Evolutionary conservation across 1,140 invertebrate species (phyloP), one percentile per base, ranked within the genome.

Genomic region (Metaphire vulgaris): DNA sequence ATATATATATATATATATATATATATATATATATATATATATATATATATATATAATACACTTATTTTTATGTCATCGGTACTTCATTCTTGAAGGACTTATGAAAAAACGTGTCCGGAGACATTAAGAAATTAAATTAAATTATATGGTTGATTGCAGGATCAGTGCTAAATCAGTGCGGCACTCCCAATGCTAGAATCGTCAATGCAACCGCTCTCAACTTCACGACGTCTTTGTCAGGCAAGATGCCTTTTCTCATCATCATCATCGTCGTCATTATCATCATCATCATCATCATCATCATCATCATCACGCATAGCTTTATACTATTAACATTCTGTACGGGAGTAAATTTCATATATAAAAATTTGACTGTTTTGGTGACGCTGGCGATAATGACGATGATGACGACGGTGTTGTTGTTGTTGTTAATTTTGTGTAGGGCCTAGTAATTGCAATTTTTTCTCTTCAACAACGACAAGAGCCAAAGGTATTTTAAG

Each of bases 251-350:
- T 21, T 12, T 56, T 21, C 6, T 56, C 41, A 56, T 56, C 41
- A 56, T 56, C 41, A 56, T 56, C 41, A 56, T 56, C 41, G 21
- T 56, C 41, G 21, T 56, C 41, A 56, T 56, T 21, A 56, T 56
- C 41, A 56, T 56, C 41, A 56, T 56, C 41, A 56, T 56, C 41
- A 56, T 56, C 41, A 56, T 56, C 41, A 56, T 56, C 41, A 56
- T 56, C 41, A 56, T 56, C 41, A 56, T 56, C 41, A 56, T 56
- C 41, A 56, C 41, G 6, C n/a, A n/a, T n/a, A n/a, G n/a, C n/a
- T n/a, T n/a, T n/a, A n/a, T n/a, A n/a, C n/a, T n/a, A n/a, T n/a
- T n/a, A n/a, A n/a, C n/a, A n/a, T n/a, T n/a, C n/a, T n/a, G n/a
- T n/a, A n/a, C n/a, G n/a, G n/a, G n/a, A n/a, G n/a, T n/a, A n/a